Evolutionary conservation across 2,797 vertebrate genomes (phyloP), one percentile per base, ranked within the genome.

Genomic region (Sciaenops ocellatus): DNA sequence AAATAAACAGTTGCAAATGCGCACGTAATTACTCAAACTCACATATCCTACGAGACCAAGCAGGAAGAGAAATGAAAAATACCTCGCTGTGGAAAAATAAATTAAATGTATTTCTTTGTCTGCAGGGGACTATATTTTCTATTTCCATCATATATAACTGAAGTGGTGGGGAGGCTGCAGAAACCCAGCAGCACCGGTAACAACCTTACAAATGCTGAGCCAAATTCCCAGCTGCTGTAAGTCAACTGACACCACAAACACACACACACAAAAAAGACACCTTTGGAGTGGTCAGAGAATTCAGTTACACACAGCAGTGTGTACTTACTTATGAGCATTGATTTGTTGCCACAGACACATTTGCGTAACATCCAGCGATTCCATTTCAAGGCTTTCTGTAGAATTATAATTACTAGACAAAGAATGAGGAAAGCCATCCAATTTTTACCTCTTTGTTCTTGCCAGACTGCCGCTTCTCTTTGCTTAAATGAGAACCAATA

Each of bases 91-190:
- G 51, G 51, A 84, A 80, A 85, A 87, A 90, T 90, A 79, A 78
- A 90, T 89, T 85, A 78, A 77, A 76, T 79, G 65, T 57, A 63
- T 83, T 84, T 89, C 63, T 88, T 69, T 88, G 80, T 89, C 84
- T 81, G 84, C 74, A 69, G 61, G 75, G 72, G 68, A 65, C 76
- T 42, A 72, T 64, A 72, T 61, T 79, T 41, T 78, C 24, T 28
- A 55, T 77, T 83, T 75, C 73, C 70, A 84, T 83, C 73, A 81
- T 55, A 76, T 65, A 63, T 73, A 70, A 79, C 69, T 7, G 38
- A 62, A 78, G 79, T 50, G 74, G 55, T 11, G 41, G 16, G 68
- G 34, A 57, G 54, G 47, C 16, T 47, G 66, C 57, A 62, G 54
- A 68, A 83, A 65, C 56, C 74, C 51, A 73, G 72, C 64, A 66